Base-by-base conservation (phyloP, 2,888 invertebrate species). In the Stenotaenia linearis region DNA sequence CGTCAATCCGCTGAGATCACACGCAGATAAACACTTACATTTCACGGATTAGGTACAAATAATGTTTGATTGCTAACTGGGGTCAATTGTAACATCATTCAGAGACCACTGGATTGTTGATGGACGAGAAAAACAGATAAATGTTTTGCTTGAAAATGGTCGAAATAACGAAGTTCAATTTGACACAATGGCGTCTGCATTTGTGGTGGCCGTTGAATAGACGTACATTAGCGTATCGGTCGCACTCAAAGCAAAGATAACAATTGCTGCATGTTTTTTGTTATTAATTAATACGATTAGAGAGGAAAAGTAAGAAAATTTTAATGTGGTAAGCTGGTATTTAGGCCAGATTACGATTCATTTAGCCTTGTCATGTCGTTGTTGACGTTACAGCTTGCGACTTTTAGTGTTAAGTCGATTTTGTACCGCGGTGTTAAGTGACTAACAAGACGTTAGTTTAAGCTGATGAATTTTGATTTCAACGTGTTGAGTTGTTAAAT, bases 161-260 rank as follows among this genome's bases (percentile, higher is more conserved):
- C 37, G 75, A 75, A 32, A 75, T 37, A 75, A 32, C 35, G 37
- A 75, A 32, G 25, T 28, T 25, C 25, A 25, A 28, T 69, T 69
- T 69, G 28, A 30, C 78, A 79, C 79, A 75, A 79, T 79, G 79
- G 79, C 79, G 79, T 79, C 79, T 79, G 75, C 79, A 79, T 35
- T 21, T 32, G 37, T 45, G 45, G 75, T 21, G 75, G 23, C 18
- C 18, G 69, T 69, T 25, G 12, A 69, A 69, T 50, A 7, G 50
- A 18, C 7, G 50, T 18, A 18, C 50, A 18, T 50, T 50, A 18
- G 18, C 50, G n/a, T 50, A 50, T 18, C 50, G 50, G 18, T 50
- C 50, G 50, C 50, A 18, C 18, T 18, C 7, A 18, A 50, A 50
- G 18, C 50, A 9, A 18, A 18, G 50, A 25, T 74, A 30, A 30